Base-by-base conservation (phyloP, 2,113 vertebrate species). In the Gobiocypris rarus region DNA sequence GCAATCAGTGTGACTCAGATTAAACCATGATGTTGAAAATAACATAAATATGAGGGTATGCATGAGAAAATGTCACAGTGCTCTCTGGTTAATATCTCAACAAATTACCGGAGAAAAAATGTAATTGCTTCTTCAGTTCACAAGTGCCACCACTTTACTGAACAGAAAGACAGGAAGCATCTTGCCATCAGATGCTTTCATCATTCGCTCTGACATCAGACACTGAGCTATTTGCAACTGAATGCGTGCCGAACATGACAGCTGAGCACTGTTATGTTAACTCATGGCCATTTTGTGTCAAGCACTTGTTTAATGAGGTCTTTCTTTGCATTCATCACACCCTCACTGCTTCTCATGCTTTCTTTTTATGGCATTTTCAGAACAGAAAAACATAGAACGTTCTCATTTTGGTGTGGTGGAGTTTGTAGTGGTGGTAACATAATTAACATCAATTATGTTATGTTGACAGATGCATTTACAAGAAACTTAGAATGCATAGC, bases 271-370 rank as follows among this genome's bases (percentile, higher is more conserved):
- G 78, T 80, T 65, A 45, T 80, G 77, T 69, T 76, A 54, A 63
- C 52, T 77, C 71, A 71, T 82, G 75, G 67, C 52, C 38, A 84
- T 67, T 67, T 73, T 82, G 22, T 85, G 67, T 84, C 56, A 73
- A 81, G 28, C 54, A 73, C 83, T 84, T 11, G 67, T 71, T 81
- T n/a, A 84, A 84, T 67, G 75, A 75, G 1, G 38, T 24, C 63
- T 77, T 22, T n/a, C 43, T 81, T 54, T 67, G 56, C 41, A 6
- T 82, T 76, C 34, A 59, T 74, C 24, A 67, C 22, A 56, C 15
- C 3, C 19, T 43, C 61, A 70, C 73, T 17, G 69, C 61, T 74
- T 34, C 26, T 26, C 9, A 58, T 73, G 19, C 56, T 31, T 56
- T 56, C 7, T 45, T 71, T 50, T 63, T 73, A 34, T 65, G 24